These are phyloP conservation scores for Solea senegalensis DNA, from an alignment of 2,113 vertebrate species.

Conservation along the genomic window DNA sequence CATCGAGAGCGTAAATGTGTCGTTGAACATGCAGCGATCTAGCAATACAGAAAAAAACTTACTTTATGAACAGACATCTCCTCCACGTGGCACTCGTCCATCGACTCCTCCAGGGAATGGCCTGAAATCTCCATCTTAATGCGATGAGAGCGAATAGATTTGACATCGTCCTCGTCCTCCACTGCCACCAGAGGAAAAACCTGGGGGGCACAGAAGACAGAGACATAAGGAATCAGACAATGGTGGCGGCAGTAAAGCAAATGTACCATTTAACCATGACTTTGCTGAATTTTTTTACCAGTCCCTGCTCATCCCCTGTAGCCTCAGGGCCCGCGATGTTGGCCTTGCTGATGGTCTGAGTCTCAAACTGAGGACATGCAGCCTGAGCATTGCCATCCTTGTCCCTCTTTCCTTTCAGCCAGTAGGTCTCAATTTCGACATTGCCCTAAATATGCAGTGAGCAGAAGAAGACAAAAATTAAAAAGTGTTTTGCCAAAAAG, in stretches of 20 bases:
- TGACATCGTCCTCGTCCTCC: conserved; percentile 73
- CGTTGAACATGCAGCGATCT: not conserved
- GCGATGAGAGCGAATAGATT: conserved; percentile 71
- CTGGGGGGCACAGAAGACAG: conserved; percentile 40
- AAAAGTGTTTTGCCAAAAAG: not conserved
- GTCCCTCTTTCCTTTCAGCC: conserved; percentile 81
- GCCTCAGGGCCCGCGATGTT: conserved; percentile 63
- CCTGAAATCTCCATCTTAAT: conserved; percentile 77
- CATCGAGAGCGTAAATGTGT: not conserved
- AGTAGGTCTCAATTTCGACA: conserved; percentile 82
- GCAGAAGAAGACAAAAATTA: not conserved
- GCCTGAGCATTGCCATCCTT: conserved; percentile 81
- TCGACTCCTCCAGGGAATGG: conserved; percentile 72
- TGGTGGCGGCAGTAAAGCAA: conserved; percentile 16
- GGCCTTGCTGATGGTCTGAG: conserved; percentile 71
- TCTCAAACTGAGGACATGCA: conserved; percentile 80
- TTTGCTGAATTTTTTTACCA: conserved; percentile 54
- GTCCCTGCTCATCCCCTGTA: conserved; percentile 54
- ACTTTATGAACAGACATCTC: conserved; percentile 78
- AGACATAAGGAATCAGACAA: conserved; percentile 20
- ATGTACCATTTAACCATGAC: conserved; percentile 2
- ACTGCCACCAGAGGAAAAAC: conserved; percentile 67
- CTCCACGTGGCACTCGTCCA: conserved; percentile 67
- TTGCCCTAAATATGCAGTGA: conserved; percentile 58
- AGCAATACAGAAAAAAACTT: not conserved